These are phyloP conservation scores for Tethya wilhelma DNA, from an alignment of 37 sponge, comb jelly and placozoan genomes.

Conservation along the genomic window DNA sequence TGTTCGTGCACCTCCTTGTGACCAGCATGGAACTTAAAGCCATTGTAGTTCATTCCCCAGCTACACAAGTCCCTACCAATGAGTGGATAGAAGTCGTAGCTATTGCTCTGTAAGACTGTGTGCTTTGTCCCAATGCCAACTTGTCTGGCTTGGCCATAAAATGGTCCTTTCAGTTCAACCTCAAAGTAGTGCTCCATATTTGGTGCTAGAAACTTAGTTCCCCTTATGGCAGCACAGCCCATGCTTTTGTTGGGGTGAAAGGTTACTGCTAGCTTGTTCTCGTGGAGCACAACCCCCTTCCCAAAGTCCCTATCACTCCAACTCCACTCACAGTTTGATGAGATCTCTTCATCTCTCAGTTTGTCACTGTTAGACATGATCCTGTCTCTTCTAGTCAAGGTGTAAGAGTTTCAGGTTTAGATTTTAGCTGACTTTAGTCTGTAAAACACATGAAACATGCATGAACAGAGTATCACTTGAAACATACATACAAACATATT, in stretches of 20 bases:
- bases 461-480: too few relatives aligned
- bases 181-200: conserved; percentile 88
- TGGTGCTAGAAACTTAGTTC: conserved; percentile 35
- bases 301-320: conserved; percentile 34
- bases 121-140: conserved; percentile 66
- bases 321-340: conserved; percentile 34
- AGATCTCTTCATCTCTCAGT: too few relatives aligned
- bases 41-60: conserved; percentile 78
- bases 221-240: conserved; percentile 55
- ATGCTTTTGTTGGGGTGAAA: conserved; percentile 56
- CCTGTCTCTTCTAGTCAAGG: too few relatives aligned
- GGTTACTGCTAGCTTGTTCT: conserved; percentile 30
- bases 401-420: too few relatives aligned
- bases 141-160: conserved; percentile 72
- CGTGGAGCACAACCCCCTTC: conserved; percentile 11
- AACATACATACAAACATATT: too few relatives aligned
- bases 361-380: too few relatives aligned
- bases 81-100: conserved; percentile 62
- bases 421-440: too few relatives aligned
- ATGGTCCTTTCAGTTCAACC: conserved; percentile 67
- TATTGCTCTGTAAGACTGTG: conserved; percentile 31
- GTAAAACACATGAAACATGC: too few relatives aligned
- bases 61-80: conserved; percentile 65
- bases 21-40: conserved; percentile 50
- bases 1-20: conserved; percentile 9